phyloP scores from a whole-genome alignment of 2,888 invertebrate genomes.

The Pollenia griseotomentosa region DNA sequence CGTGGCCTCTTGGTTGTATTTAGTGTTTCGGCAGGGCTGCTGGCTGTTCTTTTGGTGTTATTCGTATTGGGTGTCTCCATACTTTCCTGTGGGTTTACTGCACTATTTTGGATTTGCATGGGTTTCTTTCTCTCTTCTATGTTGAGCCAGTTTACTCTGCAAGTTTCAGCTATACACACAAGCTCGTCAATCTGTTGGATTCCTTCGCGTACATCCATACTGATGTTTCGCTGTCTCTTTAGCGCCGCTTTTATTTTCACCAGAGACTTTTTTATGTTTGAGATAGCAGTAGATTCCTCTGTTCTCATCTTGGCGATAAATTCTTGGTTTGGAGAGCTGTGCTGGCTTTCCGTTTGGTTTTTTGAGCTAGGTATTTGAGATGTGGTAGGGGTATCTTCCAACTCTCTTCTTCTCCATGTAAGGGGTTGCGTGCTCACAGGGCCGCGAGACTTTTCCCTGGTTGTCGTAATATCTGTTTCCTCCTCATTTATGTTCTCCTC shows the following conservation, averaged over 20 bases:
- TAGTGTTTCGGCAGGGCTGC: too few species aligned
- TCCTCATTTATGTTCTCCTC: background rate
- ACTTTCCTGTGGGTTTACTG: too few species aligned
- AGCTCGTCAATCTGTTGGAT: too few species aligned
- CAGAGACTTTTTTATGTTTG: background rate
- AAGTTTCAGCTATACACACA: constrained; percentile 1
- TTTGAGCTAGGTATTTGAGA: background rate
- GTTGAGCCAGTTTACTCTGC: too few species aligned
- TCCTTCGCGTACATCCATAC: constrained; percentile 11
- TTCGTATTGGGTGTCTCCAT: too few species aligned
- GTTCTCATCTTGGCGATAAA: too few species aligned
- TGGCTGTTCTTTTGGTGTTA: too few species aligned
- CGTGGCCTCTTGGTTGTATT: too few species aligned
- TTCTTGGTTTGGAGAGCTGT: constrained; percentile 4
- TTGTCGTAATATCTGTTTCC: background rate
- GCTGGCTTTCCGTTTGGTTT: background rate
- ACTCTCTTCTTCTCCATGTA: background rate
- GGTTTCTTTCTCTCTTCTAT: too few species aligned
- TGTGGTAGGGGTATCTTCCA: background rate
- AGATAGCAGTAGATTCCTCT: background rate
- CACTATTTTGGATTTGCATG: too few species aligned
- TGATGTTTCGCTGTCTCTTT: background rate
- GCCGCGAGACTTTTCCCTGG: background rate
- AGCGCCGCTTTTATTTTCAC: background rate
- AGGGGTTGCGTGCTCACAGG: background rate